phyloP scores from a whole-genome alignment of 2,888 invertebrate genomes.

The Pterobdella sp. region DNA sequence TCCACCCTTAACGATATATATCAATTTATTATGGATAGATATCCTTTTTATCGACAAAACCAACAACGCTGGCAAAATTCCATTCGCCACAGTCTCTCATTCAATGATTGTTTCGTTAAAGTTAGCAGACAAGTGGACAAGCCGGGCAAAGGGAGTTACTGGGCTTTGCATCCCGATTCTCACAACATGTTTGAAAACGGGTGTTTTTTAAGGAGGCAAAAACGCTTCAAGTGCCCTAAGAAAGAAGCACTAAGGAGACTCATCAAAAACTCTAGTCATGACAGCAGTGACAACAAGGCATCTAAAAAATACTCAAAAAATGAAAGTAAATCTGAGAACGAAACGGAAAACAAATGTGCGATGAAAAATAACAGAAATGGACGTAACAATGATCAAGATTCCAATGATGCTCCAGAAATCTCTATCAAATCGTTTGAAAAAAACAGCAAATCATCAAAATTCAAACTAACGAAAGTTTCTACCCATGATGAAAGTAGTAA shows the following conservation, averaged over 20 bases:
- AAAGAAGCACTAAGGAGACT: constrained; percentile 31
- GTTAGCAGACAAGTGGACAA: constrained; percentile 77
- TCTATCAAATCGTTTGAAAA: background rate
- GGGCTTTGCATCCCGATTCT: constrained; percentile 95
- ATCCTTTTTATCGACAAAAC: constrained; percentile 95
- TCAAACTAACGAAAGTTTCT: too few species aligned
- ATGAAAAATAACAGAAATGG: background rate
- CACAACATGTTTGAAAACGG: constrained; percentile 99
- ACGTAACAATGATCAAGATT: background rate
- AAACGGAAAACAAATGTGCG: background rate
- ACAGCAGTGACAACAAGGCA: constrained; percentile 21
- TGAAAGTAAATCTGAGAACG: background rate
- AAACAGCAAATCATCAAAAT: background rate
- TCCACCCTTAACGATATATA: constrained; percentile 95
- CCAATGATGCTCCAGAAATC: background rate
- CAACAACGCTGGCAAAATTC: constrained; percentile 99
- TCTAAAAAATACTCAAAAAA: background rate
- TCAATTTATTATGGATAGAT: constrained; percentile 97
- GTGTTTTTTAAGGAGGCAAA: constrained; percentile 89
- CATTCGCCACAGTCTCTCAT: constrained; percentile 89
- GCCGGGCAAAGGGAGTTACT: constrained; percentile 96
- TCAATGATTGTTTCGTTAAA: constrained; percentile 99
- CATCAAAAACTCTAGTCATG: constrained; percentile 17
- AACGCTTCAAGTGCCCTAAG: constrained; percentile 70
- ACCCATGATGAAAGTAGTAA: too few species aligned